Evolutionary conservation across 2,113 vertebrate genomes (phyloP).

Genomic region (Hystrix brachyura): DNA sequence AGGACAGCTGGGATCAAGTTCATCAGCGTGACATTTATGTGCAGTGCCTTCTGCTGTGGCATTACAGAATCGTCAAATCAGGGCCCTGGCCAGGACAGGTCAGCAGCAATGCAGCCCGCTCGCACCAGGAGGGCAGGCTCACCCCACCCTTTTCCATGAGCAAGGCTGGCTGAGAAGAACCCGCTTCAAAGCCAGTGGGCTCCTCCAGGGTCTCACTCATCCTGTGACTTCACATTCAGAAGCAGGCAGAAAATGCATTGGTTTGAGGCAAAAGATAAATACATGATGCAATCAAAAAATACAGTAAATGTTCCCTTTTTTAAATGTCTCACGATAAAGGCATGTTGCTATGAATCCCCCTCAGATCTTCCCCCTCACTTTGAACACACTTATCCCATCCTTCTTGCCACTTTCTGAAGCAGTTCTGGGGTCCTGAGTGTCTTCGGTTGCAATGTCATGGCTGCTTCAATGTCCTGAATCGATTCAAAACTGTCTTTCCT

Average conservation of each 20-base stretch:
- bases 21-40: constrained; percentile 64
- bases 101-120: not conserved
- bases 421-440: not conserved
- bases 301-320: not conserved
- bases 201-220: not conserved
- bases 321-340: not conserved
- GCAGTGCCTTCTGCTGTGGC: constrained; percentile 23
- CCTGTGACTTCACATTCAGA: not conserved
- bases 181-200: not conserved
- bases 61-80: constrained; percentile 21
- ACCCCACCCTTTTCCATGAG: not conserved
- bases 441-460: not conserved
- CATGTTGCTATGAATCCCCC: not conserved
- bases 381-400: not conserved
- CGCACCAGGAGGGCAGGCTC: not conserved
- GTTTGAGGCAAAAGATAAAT: not conserved
- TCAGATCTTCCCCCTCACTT: not conserved
- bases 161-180: not conserved
- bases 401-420: not conserved
- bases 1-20: constrained; percentile 74
- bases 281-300: not conserved
- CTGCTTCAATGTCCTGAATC: not conserved
- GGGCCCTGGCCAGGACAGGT: not conserved
- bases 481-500: not conserved
- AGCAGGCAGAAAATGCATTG: not conserved